Evolutionary conservation across 2,113 vertebrate genomes (phyloP).

Genomic region (Sciurus niger): DNA sequence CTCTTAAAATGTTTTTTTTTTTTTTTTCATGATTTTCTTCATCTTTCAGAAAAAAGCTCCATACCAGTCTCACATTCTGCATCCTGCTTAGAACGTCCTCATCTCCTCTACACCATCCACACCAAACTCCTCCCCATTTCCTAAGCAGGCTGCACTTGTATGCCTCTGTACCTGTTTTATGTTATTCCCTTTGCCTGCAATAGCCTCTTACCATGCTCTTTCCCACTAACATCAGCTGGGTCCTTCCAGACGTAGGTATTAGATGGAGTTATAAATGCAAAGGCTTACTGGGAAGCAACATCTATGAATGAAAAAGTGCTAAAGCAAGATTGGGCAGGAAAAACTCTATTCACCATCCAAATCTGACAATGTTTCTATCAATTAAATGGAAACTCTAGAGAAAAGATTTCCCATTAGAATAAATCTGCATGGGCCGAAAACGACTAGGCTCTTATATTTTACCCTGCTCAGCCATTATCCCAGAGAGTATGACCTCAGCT

Average conservation of each 20-base stretch:
- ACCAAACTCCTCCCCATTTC: background rate
- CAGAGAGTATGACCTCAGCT: background rate
- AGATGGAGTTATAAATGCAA: background rate
- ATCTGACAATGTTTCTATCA: background rate
- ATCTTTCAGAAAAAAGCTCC: background rate
- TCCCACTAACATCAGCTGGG: background rate
- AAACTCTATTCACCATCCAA: background rate
- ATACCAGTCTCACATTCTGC: background rate
- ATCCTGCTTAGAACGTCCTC: background rate
- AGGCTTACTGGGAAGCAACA: background rate
- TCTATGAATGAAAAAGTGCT: background rate
- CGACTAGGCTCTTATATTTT: background rate
- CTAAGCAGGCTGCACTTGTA: background rate
- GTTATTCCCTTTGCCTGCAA: background rate
- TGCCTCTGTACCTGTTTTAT: background rate
- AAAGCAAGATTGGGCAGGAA: background rate
- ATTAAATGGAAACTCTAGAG: background rate
- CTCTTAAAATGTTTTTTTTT: background rate
- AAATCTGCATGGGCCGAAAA: background rate
- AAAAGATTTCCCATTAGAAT: background rate
- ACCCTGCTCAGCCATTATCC: background rate
- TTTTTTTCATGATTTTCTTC: background rate
- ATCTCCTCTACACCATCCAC: background rate
- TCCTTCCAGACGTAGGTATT: background rate
- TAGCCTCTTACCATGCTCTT: background rate